Evolutionary conservation across 2,113 vertebrate species (phyloP).

Genomic region (Thinocorus orbignyianus): DNA sequence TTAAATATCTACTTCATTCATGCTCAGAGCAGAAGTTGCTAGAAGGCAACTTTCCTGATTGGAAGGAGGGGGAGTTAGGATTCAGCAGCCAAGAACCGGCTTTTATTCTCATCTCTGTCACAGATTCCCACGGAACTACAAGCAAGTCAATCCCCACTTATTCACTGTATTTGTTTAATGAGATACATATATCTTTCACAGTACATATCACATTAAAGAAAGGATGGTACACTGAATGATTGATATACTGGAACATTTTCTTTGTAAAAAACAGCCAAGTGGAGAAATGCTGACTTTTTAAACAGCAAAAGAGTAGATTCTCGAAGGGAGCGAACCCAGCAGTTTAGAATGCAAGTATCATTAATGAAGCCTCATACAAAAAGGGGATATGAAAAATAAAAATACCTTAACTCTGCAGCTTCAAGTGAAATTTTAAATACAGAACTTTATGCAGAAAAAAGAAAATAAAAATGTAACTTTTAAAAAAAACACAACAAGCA

Average conservation of each 20-base stretch:
- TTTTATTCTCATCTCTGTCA: conserved; percentile 43
- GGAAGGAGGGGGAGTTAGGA: conserved; percentile 35
- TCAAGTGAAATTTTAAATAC: neutral
- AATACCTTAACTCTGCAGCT: neutral
- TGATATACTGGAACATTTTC: conserved; percentile 41
- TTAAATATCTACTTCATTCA: conserved; percentile 54
- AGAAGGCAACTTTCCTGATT: conserved; percentile 38
- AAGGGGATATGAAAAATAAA: neutral
- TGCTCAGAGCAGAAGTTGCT: conserved; percentile 31
- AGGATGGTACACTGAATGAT: conserved; percentile 16
- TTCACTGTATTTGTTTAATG: conserved; percentile 48
- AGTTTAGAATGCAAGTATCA: conserved; percentile 4
- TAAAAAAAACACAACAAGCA: neutral
- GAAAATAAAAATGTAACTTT: neutral
- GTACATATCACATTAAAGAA: conserved; percentile 19
- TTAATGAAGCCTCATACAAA: neutral
- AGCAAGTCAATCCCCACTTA: conserved; percentile 12
- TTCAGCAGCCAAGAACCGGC: neutral
- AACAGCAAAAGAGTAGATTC: conserved; percentile 25
- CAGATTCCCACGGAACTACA: conserved; percentile 20
- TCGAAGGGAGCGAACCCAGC: neutral
- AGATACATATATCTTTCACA: conserved; percentile 33
- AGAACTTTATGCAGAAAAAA: neutral
- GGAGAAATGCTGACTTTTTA: conserved; percentile 45
- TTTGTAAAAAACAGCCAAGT: conserved; percentile 37